Base-by-base conservation (phyloP, 2,888 invertebrate species). In the Acanthosoma haemorrhoidale region DNA sequence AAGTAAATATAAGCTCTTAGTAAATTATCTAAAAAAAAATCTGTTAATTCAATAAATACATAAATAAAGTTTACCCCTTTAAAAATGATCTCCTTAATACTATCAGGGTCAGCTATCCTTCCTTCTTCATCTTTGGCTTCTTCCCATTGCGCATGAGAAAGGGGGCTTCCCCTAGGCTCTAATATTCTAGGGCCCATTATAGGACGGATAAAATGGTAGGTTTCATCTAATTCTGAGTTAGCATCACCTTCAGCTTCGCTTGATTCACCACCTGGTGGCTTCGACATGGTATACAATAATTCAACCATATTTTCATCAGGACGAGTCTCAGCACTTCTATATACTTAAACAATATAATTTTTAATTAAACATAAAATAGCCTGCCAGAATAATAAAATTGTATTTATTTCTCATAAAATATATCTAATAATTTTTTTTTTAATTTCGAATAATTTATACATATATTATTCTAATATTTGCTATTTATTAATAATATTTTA, bases 81-180 rank as follows among this genome's bases (percentile, higher is more conserved):
- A 80, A 96, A 98, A 77, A 99, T 91, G 59, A 92, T 86, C 77
- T 90, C 87, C 79, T 89, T 92, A 1, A 96, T 84, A 6, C 87
- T 86, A 8, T 90, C 89, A 0, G 89, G 85, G 78, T 95, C 88
- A 57, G 83, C 85, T 39, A 97, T 86, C 78, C 89, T 84, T 1
- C 96, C 96, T 72, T 92, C 89, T 2, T 86, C 80, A 77, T 92
- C 90, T 78, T 91, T 88, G 76, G 89, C 86, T 67, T 87, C 87
- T 8, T 87, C 83, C 96, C 96, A 98, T 77, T 92, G 91, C 73
- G 88, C 87, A 70, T 85, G 82, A 0, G 86, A 87, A 9, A 96
- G 81, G 0, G 94, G 90, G 13, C 83, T 80, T 9, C 90, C 90
- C 80, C 89, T 80, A 25, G 64, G 64, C 16, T 41, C 64, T 9